Base-by-base conservation (phyloP, 2,113 vertebrate species). In the Pygathrix nemaeus region DNA sequence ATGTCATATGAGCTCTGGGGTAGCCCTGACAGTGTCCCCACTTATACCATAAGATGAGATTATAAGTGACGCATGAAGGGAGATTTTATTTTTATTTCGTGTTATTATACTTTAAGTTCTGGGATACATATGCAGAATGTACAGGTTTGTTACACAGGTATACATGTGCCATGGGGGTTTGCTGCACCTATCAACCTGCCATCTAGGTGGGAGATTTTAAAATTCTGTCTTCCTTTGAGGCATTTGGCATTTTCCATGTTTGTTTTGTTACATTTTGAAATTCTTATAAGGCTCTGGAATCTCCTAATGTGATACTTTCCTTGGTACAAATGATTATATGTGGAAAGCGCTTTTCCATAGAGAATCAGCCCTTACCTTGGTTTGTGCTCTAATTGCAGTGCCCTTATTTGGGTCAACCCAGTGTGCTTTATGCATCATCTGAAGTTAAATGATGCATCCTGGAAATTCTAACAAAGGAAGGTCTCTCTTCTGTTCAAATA, bases 391-490 rank as follows among this genome's bases (percentile, higher is more conserved):
- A 7, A 57, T 87, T 70, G 13, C 76, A 59, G 3, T 59, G 32
- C 6, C 25, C 55, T 88, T 81, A 48, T 75, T 94, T 80, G 70
- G 35, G 57, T 52, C 45, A 86, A 27, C 48, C 18, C 35, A 73
- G 2, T 32, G 20, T 79, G 17, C 17, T 12, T 80, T 55, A n/a
- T 70, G 80, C 27, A 92, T 17, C 93, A 95, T 78, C 40, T 96
- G 18, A 83, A 79, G 1, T 18, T 96, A 94, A 96, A 40, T 93
- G 93, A 94, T 87, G 17, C 4, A 87, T 97, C 83, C 17, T 89
- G 38, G 40, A 14, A 92, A 32, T 52, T 94, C 80, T 89, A 76
- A 93, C 48, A 95, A 32, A 90, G 21, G 70, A 3, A 90, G 35
- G 7, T 5, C 27, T 79, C 85, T 90, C 84, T 96, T 92, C 0